Percentiles rank a stretch among this genome's conserved stretches.
phyloP scores from a whole-genome alignment of 1,140 invertebrate genomes.

The Aphaenogaster ashmeadi region DNA sequence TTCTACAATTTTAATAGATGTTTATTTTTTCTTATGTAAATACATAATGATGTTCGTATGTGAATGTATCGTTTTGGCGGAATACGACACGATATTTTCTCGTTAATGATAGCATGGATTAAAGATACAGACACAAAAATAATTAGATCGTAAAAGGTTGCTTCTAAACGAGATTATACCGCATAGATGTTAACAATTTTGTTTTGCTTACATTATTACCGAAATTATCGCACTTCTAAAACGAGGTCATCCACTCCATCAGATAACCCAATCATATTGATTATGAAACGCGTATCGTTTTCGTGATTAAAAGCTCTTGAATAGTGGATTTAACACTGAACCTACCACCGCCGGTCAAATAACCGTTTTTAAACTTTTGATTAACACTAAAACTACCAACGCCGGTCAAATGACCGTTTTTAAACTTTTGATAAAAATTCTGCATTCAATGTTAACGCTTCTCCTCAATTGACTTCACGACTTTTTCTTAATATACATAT shows the following conservation, averaged over 20 bases:
- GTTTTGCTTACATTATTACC: background rate
- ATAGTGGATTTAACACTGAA: background rate
- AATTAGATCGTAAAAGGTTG: background rate
- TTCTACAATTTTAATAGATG: background rate
- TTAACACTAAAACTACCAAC: too few species aligned
- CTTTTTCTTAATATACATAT: too few species aligned
- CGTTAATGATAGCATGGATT: background rate
- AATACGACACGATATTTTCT: background rate
- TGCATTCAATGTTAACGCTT: too few species aligned
- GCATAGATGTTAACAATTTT: background rate
- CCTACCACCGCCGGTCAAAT: too few species aligned
- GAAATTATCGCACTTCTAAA: background rate
- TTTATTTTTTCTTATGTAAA: background rate
- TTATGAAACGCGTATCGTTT: conserved; percentile 21
- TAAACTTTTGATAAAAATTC: too few species aligned
- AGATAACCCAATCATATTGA: conserved; percentile 12
- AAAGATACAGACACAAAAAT: background rate
- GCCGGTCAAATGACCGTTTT: too few species aligned
- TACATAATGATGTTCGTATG: background rate
- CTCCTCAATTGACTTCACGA: too few species aligned
- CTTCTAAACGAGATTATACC: background rate
- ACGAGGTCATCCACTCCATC: background rate
- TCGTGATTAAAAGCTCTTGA: conserved; percentile 4
- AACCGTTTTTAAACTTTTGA: too few species aligned
- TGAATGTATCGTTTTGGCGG: background rate